Evolutionary conservation across 2,888 invertebrate genomes (phyloP).

Genomic region (Erebia epiphron): DNA sequence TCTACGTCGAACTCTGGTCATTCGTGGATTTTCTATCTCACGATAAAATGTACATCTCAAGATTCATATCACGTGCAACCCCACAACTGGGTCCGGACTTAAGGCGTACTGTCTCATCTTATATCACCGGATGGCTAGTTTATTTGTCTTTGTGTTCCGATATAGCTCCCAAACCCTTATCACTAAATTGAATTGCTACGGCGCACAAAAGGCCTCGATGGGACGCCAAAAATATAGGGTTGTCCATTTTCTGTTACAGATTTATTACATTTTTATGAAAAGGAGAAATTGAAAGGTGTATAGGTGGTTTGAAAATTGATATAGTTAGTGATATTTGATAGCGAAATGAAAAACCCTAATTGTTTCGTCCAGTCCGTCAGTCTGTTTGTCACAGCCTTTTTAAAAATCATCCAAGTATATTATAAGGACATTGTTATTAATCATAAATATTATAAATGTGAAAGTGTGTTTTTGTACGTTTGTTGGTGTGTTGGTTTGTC

Average conservation of each 20-base stretch:
- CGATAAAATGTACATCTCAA: slow-evolving; percentile 13
- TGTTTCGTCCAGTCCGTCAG: too few relatives aligned
- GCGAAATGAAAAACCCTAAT: too few relatives aligned
- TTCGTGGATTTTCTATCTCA: not conserved
- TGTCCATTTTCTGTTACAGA: not conserved
- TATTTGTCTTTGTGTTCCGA: slow-evolving; percentile 69
- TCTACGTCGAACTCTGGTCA: not conserved
- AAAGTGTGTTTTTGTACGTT: too few relatives aligned
- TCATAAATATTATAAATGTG: too few relatives aligned
- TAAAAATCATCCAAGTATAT: too few relatives aligned
- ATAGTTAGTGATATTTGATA: too few relatives aligned
- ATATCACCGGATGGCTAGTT: slow-evolving; percentile 57
- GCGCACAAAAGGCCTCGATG: slow-evolving; percentile 61
- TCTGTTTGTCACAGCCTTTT: too few relatives aligned
- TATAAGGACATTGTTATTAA: too few relatives aligned
- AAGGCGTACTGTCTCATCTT: slow-evolving; percentile 40
- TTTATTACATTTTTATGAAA: slow-evolving; percentile 3
- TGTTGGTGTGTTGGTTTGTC: too few relatives aligned
- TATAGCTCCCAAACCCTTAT: slow-evolving; percentile 63
- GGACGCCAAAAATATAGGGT: slow-evolving; percentile 37
- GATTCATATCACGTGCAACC: slow-evolving; percentile 36
- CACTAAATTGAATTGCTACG: slow-evolving; percentile 74
- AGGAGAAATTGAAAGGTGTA: not conserved
- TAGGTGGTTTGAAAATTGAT: too few relatives aligned
- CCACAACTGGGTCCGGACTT: slow-evolving; percentile 27